Evolutionary conservation across 2,113 vertebrate species (phyloP), one percentile per base, ranked within the genome.

Genomic region (Phocoena phocoena): DNA sequence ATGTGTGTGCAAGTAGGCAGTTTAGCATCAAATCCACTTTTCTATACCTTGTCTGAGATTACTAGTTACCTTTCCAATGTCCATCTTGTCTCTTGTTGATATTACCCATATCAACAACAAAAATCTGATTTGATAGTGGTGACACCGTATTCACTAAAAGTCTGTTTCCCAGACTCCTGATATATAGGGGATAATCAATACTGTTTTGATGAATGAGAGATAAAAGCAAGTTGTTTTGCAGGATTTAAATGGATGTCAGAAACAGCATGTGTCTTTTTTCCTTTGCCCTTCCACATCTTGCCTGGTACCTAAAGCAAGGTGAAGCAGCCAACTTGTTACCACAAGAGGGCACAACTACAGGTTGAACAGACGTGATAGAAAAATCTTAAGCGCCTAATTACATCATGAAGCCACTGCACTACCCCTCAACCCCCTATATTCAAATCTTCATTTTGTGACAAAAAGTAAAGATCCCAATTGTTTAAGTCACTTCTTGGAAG

Each of bases 181-280:
- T 26, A 31, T 36, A 53, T 15, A 55, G 7, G 0, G 0, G 1
- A 13, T 62, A 3, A 33, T 5, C 74, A 8, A 76, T 60, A 77
- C 2, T 7, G 28, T 28, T 77, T 77, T 12, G 28, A 50, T 41
- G 33, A 97, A 71, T 50, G 13, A 82, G 8, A 65, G 2, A 21
- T 33, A 38, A 91, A 62, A 90, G 8, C n/a, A 86, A 87, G 9
- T 58, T 44, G 21, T 60, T 82, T 33, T n/a, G 20, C 18, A 84
- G 41, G 12, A 90, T 85, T 88, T 91, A 88, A 63, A 73, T 68
- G 70, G 13, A 26, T 77, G 33, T n/a, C 18, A 93, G 26, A 81
- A 38, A 65, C 1, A 94, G 12, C 12, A 12, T 15, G 20, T 41
- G 2, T 2, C 23, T 38, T 44, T 94, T 44, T 53, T 2, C 26